A percentile compares a stretch with the other conserved stretches of the same genome.
phyloP scores from a whole-genome alignment of 2,888 invertebrate species.

The Apoderus coryli region DNA sequence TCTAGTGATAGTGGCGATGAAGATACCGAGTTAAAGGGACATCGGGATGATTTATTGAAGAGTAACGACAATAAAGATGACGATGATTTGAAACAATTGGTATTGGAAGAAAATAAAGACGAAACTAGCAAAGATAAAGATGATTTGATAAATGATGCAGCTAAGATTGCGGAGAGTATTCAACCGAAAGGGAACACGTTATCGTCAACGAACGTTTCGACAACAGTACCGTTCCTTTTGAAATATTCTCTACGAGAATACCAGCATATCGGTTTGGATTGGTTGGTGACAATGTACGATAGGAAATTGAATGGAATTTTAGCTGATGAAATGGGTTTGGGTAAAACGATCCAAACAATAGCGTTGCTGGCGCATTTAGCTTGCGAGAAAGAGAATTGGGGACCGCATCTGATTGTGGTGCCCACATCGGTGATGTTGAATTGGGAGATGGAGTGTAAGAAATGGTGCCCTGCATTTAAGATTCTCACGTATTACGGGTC shows the following conservation, averaged over 20 bases:
- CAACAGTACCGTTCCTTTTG: constrained; percentile 83
- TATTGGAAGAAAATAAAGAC: background rate
- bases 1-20: no score
- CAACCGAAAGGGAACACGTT: constrained; percentile 97
- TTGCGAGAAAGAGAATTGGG: constrained; percentile 87
- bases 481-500: constrained; percentile 96
- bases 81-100: constrained; percentile 11
- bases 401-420: constrained; percentile 96
- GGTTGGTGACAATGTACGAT: constrained; percentile 93
- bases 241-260: constrained; percentile 86
- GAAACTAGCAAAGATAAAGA: constrained; percentile 35
- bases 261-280: constrained; percentile 94
- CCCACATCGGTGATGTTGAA: constrained; percentile 99
- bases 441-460: constrained; percentile 99
- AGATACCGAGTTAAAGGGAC: no score
- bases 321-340: constrained; percentile 94
- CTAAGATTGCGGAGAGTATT: constrained; percentile 86
- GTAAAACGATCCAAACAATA: constrained; percentile 95
- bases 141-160: constrained; percentile 79
- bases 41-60: no score
- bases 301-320: constrained; percentile 90
- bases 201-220: constrained; percentile 80
- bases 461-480: constrained; percentile 99
- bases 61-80: constrained; percentile 39
- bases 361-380: constrained; percentile 88